Conservation (phyloP, 2,113 vertebrate genomes). For the Neolamprologus devosi region DNA sequence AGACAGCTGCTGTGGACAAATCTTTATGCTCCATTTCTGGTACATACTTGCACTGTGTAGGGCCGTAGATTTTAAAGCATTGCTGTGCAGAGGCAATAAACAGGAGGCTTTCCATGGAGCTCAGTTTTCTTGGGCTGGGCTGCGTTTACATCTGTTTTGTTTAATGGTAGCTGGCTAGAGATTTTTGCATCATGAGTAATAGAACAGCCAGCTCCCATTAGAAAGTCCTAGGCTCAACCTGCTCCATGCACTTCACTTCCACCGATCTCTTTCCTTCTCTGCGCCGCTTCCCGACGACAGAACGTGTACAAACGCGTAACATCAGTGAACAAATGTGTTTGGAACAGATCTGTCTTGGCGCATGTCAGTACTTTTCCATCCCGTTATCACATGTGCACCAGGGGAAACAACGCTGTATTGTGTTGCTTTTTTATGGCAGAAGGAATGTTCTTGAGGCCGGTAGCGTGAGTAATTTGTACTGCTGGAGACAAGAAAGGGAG, state of each 20-base stretch:
- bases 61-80: background rate
- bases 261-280: background rate
- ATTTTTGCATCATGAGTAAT: constrained; percentile 51
- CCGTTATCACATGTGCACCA: background rate
- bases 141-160: background rate
- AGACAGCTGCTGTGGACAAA: background rate
- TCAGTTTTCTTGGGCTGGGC: background rate
- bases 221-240: background rate
- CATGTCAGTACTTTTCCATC: constrained; percentile 51
- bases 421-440: constrained; percentile 4
- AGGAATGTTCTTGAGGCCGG: constrained; percentile 15
- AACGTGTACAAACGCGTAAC: background rate
- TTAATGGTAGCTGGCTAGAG: background rate
- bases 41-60: background rate
- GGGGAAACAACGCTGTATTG: constrained; percentile 30
- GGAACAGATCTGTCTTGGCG: background rate
- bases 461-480: constrained; percentile 30
- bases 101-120: background rate
- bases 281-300: background rate
- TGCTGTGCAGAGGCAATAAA: background rate
- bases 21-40: background rate
- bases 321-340: background rate
- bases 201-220: constrained; percentile 19
- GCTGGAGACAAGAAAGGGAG: background rate
- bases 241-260: background rate